Percentiles rank a stretch among this genome's conserved stretches.
Evolutionary conservation across 1,140 invertebrate genomes (phyloP).

Genomic region (Spodoptera frugiperda): DNA sequence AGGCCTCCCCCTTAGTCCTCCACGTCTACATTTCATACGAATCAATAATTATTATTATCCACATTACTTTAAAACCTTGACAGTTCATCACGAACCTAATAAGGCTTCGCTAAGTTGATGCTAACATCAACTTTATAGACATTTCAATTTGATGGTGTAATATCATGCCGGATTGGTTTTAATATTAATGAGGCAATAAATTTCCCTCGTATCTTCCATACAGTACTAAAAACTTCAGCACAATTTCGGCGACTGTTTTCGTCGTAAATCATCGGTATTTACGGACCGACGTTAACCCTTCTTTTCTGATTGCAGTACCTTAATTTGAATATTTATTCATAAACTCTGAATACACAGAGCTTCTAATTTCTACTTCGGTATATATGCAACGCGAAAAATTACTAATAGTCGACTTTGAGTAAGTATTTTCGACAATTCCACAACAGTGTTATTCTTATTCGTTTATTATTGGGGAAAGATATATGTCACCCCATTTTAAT

Average conservation of each 20-base stretch:
- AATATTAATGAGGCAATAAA: slow-evolving; percentile 43
- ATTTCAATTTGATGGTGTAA: slow-evolving; percentile 25
- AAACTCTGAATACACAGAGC: background rate
- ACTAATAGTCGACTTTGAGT: no score
- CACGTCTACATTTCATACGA: background rate
- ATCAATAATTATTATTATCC: slow-evolving; percentile 1
- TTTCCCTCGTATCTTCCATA: slow-evolving; percentile 28
- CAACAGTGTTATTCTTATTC: no score
- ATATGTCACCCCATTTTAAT: no score
- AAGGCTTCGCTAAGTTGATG: background rate
- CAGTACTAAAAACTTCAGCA: slow-evolving; percentile 20
- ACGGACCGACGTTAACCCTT: slow-evolving; percentile 23
- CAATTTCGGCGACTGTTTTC: slow-evolving; percentile 32
- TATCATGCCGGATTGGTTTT: slow-evolving; percentile 8
- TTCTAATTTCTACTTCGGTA: no score
- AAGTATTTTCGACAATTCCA: no score
- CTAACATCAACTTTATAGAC: slow-evolving; percentile 12
- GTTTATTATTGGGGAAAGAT: no score
- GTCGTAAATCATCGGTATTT: slow-evolving; percentile 25
- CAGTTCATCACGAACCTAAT: background rate
- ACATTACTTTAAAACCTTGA: background rate
- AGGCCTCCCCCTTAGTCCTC: no score
- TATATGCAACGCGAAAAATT: no score
- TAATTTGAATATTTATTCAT: slow-evolving; percentile 5
- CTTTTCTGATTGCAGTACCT: slow-evolving; percentile 21